Percentiles rank a stretch among this genome's conserved stretches.
These are phyloP conservation scores for Yponomeuta sedellus DNA, from an alignment of 2,888 invertebrate genomes.

Conservation along the genomic window DNA sequence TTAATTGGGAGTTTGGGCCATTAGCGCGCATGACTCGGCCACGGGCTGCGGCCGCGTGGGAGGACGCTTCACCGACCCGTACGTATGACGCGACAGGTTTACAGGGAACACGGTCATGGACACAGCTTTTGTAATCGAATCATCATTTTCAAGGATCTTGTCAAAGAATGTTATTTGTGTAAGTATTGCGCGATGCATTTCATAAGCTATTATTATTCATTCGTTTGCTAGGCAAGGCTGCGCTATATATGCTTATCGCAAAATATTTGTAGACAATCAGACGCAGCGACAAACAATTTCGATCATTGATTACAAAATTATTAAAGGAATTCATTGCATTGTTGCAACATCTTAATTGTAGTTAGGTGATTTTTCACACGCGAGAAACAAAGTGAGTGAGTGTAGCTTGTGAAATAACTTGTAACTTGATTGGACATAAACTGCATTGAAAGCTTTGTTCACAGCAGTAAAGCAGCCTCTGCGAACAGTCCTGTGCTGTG, in stretches of 20 bases:
- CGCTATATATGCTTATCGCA: background rate
- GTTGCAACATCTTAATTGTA: background rate
- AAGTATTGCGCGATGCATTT: too few species aligned
- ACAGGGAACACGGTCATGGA: background rate
- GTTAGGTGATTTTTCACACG: too few species aligned
- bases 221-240: background rate
- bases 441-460: too few species aligned
- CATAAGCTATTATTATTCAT: background rate
- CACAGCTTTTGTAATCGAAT: background rate
- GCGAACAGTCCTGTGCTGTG: background rate
- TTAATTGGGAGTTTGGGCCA: background rate
- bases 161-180: too few species aligned
- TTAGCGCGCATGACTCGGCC: slow-evolving; percentile 8
- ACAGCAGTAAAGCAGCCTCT: background rate
- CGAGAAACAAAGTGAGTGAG: too few species aligned
- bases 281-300: background rate
- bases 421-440: too few species aligned
- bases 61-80: background rate
- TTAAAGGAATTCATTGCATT: background rate
- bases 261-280: background rate
- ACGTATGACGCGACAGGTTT: background rate
- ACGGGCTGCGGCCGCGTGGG: background rate
- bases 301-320: background rate
- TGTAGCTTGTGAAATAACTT: too few species aligned
- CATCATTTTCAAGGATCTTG: background rate